A percentile compares a stretch with the other conserved stretches of the same genome.
These are phyloP conservation scores for Chelonus insularis DNA, from an alignment of 1,140 invertebrate genomes.

Conservation along the genomic window DNA sequence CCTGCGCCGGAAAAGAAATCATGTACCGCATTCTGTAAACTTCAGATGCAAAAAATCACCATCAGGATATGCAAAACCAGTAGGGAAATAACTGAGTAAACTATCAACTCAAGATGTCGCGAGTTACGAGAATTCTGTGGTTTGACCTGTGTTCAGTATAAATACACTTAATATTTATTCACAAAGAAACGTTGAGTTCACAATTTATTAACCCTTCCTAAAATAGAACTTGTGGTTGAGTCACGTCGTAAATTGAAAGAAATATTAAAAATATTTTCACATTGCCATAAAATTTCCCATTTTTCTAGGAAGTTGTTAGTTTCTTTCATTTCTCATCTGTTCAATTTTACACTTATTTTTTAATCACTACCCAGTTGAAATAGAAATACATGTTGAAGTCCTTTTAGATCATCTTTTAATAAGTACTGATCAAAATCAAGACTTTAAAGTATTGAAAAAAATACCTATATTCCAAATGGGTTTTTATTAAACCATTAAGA, in stretches of 20 bases:
- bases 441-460: too few species aligned
- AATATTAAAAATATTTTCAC: neutral
- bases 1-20: neutral
- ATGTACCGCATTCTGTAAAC: neutral
- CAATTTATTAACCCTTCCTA: constrained; percentile 9
- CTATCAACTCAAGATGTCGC: neutral
- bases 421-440: too few species aligned
- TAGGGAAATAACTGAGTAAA: neutral
- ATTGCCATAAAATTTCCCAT: too few species aligned
- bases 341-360: too few species aligned
- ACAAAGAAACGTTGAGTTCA: neutral
- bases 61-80: too few species aligned
- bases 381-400: too few species aligned
- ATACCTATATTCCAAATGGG: too few species aligned
- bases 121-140: constrained; percentile 8
- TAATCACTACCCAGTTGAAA: too few species aligned
- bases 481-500: too few species aligned
- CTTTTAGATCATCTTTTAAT: too few species aligned
- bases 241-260: neutral
- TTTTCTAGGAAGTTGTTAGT: too few species aligned
- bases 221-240: constrained; percentile 5
- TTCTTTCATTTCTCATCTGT: too few species aligned
- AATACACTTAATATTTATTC: constrained; percentile 8
- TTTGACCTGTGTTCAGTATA: neutral
- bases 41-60: neutral